Percentiles rank a stretch among this genome's conserved stretches.
phyloP scores from a whole-genome alignment of 2,113 vertebrate species.

The Origma solitaria region DNA sequence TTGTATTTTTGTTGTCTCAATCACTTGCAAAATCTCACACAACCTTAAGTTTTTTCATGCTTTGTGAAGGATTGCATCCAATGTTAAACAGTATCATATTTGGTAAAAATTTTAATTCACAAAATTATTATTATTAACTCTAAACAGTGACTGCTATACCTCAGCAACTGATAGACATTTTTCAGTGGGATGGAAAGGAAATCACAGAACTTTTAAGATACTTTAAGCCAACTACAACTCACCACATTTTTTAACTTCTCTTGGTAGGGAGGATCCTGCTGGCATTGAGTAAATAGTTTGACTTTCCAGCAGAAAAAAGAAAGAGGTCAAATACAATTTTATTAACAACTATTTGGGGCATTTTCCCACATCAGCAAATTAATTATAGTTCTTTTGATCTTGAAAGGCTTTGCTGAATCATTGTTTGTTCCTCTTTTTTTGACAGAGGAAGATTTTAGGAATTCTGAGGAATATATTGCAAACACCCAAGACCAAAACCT shows the following conservation, averaged over 20 bases:
- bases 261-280: not conserved
- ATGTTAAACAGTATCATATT: not conserved
- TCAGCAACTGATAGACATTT: not conserved
- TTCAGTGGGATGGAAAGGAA: not conserved
- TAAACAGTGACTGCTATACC: not conserved
- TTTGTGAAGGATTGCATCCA: not conserved
- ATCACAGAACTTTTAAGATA: not conserved
- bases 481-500: not conserved
- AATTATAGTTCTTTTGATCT: slow-evolving; percentile 26
- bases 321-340: not conserved
- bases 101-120: not conserved
- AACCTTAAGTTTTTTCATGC: not conserved
- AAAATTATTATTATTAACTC: not conserved
- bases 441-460: not conserved
- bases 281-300: not conserved
- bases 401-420: not conserved
- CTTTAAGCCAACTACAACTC: not conserved
- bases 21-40: not conserved
- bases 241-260: not conserved
- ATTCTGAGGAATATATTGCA: not conserved
- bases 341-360: not conserved
- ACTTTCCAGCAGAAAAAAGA: not conserved
- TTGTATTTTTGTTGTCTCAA: not conserved
- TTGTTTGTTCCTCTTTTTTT: not conserved
- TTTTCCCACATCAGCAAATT: not conserved